These are phyloP conservation scores for Phyllopteryx taeniolatus DNA, from an alignment of 2,113 vertebrate genomes.

Conservation along the genomic window DNA sequence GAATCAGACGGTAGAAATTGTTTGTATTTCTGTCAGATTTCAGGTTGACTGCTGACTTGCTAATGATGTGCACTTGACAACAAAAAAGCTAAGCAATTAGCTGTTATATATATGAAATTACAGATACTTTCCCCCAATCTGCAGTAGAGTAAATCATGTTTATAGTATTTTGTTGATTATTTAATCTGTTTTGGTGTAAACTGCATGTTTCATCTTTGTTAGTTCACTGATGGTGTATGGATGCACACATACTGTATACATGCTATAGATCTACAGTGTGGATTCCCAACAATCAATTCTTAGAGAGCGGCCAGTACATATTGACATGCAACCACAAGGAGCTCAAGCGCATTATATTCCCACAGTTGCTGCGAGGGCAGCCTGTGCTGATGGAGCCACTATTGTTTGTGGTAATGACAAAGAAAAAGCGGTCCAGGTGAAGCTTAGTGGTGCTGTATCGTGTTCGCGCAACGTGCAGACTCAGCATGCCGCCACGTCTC, in stretches of 20 bases:
- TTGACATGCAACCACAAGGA: slow-evolving; percentile 14
- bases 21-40: slow-evolving; percentile 56
- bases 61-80: slow-evolving; percentile 36
- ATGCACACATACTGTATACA: slow-evolving; percentile 3
- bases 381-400: slow-evolving; percentile 42
- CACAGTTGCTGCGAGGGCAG: slow-evolving; percentile 15
- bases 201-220: slow-evolving; percentile 10
- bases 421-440: slow-evolving; percentile 48
- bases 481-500: slow-evolving; percentile 60
- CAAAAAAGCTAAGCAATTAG: slow-evolving; percentile 21
- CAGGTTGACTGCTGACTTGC: slow-evolving; percentile 46
- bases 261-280: slow-evolving; percentile 5
- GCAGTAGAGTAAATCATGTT: too few relatives aligned
- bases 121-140: too few relatives aligned
- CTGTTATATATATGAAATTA: too few relatives aligned
- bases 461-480: slow-evolving; percentile 47
- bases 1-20: slow-evolving; percentile 43
- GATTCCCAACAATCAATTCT: slow-evolving; percentile 11
- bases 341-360: slow-evolving; percentile 12
- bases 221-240: slow-evolving; percentile 5
- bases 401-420: slow-evolving; percentile 66
- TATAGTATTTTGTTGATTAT: too few relatives aligned
- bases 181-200: not conserved
- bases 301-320: not conserved
- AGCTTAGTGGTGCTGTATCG: slow-evolving; percentile 39